Evolutionary conservation across 2,797 vertebrate genomes (phyloP), one percentile per base, ranked within the genome.

Genomic region (Paedocypris micromegethes): DNA sequence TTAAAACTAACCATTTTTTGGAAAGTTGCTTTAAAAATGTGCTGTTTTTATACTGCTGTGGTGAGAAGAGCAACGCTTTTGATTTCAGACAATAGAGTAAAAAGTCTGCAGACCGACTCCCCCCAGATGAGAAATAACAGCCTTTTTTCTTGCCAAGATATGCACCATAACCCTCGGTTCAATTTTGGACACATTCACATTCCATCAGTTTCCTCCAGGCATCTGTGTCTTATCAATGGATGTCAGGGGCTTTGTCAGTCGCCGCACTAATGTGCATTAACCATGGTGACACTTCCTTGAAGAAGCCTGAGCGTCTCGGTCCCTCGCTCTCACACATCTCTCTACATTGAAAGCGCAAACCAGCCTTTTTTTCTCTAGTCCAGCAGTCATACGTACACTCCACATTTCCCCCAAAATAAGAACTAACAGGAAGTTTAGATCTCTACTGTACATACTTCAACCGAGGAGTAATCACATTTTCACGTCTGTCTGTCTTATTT

Each of bases 201-300:
- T 64, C 59, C 58, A 56, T 52, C 46, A 59, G 50, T 72, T 62
- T 75, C 72, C 66, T 59, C 44, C 57, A 59, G 72, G 75, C 49
- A 61, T 69, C 57, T 61, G 37, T 9, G 48, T 59, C 61, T 77
- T 70, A 64, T 75, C 67, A 66, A 23, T 58, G 58, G 42, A 43
- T 65, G 60, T 70, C 61, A 64, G 68, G 64, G 43, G 51, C 66
- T 61, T 70, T 63, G 68, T 75, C 44, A 55, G 68, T 38, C 58
- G 58, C 60, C 52, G 66, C 41, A n/a, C 64, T 63, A 72, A 75
- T 72, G 71, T 68, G 65, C 67, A 73, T 75, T 76, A 72, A 63
- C 72, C 63, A 77, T 54, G 60, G 67, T 66, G 60, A 74, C 65
- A 75, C 58, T 58, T 37, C 58, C 46, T 77, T 73, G 50, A 68